Base-by-base conservation (phyloP, 2,797 vertebrate genomes). In the Tokudaia tokunoshimensis region DNA sequence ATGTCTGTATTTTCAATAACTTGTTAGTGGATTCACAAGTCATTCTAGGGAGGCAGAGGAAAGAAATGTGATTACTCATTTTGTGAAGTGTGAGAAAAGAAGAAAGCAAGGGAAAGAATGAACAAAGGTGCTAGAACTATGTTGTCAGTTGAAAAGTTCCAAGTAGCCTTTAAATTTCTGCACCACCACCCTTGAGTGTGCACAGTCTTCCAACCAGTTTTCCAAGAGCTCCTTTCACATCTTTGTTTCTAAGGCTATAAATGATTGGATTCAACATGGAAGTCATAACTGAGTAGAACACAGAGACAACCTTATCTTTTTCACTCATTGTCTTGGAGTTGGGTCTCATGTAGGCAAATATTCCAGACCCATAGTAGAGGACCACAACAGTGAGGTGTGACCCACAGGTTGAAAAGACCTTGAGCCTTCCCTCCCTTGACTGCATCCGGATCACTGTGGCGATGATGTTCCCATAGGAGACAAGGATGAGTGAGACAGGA, bases 181-280 rank as follows among this genome's bases (percentile, higher is more conserved):
- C 13, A 31, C 81, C 20, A 86, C 13, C 37, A 6, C 37, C 41
- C 85, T 61, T 72, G 74, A 75, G 65, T 4, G 20, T n/a, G 10
- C 37, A 37, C 5, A 95, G 52, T 91, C 61, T 91, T 74, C 75
- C 80, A 78, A 57, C 26, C 31, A 95, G n/a, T 44, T 92, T 97
- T 12, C 57, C 76, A 26, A 97, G 70, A 83, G 95, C 76, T 2
- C 75, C 89, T 41, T 96, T 97, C 55, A 95, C 75, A 17, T 97
- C 91, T 22, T 94, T 96, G 57, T 96, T 96, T 57, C 95, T 94
- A 24, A 97, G 72, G 63, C 95, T 97, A 1, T 95, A 97, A 74
- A 97, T 96, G 11, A 98, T 89, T 3, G 95, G 88, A 11, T 97
- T 97, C 78, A 96, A 70, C 87, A 94, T 75, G 11, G 97, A 96